Evolutionary conservation across 2,113 vertebrate species (phyloP), one percentile per base, ranked within the genome.

Genomic region (Pterocles gutturalis): DNA sequence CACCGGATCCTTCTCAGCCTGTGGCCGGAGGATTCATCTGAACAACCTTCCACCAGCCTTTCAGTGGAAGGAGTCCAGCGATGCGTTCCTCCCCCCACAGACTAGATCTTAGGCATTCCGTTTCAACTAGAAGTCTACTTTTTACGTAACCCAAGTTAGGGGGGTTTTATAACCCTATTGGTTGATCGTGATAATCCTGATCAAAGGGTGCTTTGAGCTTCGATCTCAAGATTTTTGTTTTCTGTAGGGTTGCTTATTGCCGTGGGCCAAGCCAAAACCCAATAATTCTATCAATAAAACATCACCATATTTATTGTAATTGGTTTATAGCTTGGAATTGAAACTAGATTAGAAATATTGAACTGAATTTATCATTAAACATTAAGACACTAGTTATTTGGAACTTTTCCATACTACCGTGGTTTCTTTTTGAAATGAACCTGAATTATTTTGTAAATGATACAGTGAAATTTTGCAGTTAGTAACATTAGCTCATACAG

Each of bases 291-390:
- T 93, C 85, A 88, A 62, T 86, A 93, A 96, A 79, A 28, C 34
- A 93, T 36, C n/a, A 88, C 33, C 10, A 13, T 75, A 80, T 93
- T 96, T 96, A 53, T 92, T 98, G 97, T 88, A 92, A 89, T 95
- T 91, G 19, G 24, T 82, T 89, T 94, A 71, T 54, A 96, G 36
- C 34, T 97, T 93, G n/a, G 58, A 94, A 61, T 46, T 92, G 25
- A 95, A 97, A 96, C 92, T 85, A 46, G 55, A 61, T 77, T 61
- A 94, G 51, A 95, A 96, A 82, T 91, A 84, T 10, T 93, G 80
- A 93, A 69, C 19, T 60, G 41, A 25, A 84, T 80, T n/a, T 88
- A 49, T 45, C 29, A 60, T 67, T 95, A 90, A 90, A 71, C 22
- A 13, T 86, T 82, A 72, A 51, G 43, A 70, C 16, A 28, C 7